Conservation (phyloP, 2,888 invertebrate genomes). For the Amitus sp. region DNA sequence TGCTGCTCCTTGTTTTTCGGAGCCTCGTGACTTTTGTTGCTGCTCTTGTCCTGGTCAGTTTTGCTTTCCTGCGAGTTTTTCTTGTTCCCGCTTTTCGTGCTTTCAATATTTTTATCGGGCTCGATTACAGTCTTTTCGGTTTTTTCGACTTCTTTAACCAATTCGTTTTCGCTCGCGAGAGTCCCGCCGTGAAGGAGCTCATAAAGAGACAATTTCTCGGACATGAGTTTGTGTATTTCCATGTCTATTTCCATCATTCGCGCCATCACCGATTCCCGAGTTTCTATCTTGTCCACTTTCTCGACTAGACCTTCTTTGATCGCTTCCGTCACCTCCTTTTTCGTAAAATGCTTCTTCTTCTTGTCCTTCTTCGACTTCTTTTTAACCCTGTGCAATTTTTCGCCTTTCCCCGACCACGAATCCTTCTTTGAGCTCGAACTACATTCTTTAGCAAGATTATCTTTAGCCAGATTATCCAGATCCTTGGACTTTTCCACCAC, state of each 20-base stretch:
- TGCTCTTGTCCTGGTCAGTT: slow-evolving; percentile 8
- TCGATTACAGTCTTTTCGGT: too few relatives aligned
- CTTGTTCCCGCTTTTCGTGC: slow-evolving; percentile 11
- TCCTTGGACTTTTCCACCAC: slow-evolving; percentile 37
- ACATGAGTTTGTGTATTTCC: slow-evolving; percentile 69
- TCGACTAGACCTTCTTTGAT: slow-evolving; percentile 31
- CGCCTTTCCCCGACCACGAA: not conserved
- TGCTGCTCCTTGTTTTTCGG: slow-evolving; percentile 16
- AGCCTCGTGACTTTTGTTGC: slow-evolving; percentile 14
- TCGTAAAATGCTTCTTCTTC: slow-evolving; percentile 31
- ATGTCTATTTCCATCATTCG: slow-evolving; percentile 73
- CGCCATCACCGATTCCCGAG: slow-evolving; percentile 64
- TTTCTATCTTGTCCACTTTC: slow-evolving; percentile 40
- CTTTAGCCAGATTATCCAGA: slow-evolving; percentile 28
- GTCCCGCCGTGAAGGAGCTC: slow-evolving; percentile 60
- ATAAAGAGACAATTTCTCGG: slow-evolving; percentile 71
- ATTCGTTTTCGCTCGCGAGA: slow-evolving; percentile 24
- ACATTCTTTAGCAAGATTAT: not conserved
- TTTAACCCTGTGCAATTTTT: slow-evolving; percentile 44
- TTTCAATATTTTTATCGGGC: not conserved
- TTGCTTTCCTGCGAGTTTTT: slow-evolving; percentile 19
- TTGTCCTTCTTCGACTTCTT: slow-evolving; percentile 45
- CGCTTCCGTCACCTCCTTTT: slow-evolving; percentile 42
- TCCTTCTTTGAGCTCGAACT: slow-evolving; percentile 1
- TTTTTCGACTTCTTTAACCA: slow-evolving; percentile 12